phyloP scores from a whole-genome alignment of 1,140 invertebrate species.

The Physella acuta region DNA sequence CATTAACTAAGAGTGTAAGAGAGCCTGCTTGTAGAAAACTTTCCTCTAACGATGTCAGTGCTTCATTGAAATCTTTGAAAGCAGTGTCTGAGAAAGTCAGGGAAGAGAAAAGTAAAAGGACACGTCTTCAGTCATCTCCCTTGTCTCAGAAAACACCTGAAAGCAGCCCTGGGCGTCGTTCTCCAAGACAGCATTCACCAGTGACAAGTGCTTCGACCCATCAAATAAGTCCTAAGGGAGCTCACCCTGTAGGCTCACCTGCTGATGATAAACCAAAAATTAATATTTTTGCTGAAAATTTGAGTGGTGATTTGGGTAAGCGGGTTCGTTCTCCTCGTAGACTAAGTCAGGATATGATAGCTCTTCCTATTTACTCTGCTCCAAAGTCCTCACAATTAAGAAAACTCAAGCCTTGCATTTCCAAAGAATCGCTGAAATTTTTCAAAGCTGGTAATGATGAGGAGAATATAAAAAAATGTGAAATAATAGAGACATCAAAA shows the following conservation, averaged over 20 bases:
- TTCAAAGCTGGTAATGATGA: too few relatives aligned
- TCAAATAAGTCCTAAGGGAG: neutral
- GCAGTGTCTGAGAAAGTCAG: slow-evolving; percentile 19
- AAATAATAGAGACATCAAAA: too few relatives aligned
- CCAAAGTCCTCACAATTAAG: too few relatives aligned
- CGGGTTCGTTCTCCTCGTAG: slow-evolving; percentile 21
- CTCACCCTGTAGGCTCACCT: neutral
- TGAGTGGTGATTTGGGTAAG: slow-evolving; percentile 19
- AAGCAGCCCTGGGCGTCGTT: slow-evolving; percentile 1
- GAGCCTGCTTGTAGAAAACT: too few relatives aligned
- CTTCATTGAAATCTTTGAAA: slow-evolving; percentile 16
- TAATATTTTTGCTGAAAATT: slow-evolving; percentile 25
- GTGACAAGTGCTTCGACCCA: neutral
- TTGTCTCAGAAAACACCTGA: neutral
- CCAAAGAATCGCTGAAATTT: too few relatives aligned
- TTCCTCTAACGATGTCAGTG: neutral
- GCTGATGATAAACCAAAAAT: slow-evolving; percentile 16
- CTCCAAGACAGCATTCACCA: slow-evolving; percentile 5
- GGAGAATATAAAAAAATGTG: too few relatives aligned
- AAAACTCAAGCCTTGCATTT: too few relatives aligned
- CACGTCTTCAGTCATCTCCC: neutral
- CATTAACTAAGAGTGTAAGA: too few relatives aligned
- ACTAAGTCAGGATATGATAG: slow-evolving; percentile 28
- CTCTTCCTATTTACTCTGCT: slow-evolving; percentile 22
- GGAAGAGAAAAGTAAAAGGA: slow-evolving; percentile 12